Conservation (phyloP, 92 coral and sea anemone species). For the Epizoanthus fatuus region DNA sequence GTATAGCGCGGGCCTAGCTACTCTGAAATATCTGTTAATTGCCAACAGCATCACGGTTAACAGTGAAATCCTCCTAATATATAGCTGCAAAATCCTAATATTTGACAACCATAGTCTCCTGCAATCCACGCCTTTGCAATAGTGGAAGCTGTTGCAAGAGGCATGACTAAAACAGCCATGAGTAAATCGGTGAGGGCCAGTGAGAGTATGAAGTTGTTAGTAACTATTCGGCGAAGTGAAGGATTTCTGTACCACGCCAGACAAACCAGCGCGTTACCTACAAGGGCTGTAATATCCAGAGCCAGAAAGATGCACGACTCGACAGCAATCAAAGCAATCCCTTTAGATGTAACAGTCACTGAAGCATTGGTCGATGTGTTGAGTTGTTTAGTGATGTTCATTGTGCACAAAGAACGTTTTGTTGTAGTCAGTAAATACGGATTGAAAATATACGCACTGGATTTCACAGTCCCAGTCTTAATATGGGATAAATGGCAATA, state of each 20-base stretch:
- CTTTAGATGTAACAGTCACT: neutral
- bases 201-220: constrained; percentile 24
- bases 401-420: neutral
- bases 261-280: neutral
- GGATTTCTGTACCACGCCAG: constrained; percentile 17
- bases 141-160: neutral
- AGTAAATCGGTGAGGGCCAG: constrained; percentile 15
- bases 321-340: neutral
- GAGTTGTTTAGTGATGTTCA: neutral
- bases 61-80: neutral
- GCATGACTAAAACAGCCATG: neutral
- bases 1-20: neutral
- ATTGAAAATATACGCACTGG: too few species aligned
- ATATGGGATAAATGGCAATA: too few species aligned
- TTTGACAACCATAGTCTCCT: constrained; percentile 2
- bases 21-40: constrained; percentile 1
- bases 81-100: neutral
- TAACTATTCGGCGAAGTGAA: constrained; percentile 4
- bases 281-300: neutral
- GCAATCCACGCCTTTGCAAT: constrained; percentile 3
- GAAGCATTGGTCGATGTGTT: neutral
- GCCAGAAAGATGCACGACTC: neutral
- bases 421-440: too few species aligned
- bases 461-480: too few species aligned
- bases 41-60: constrained; percentile 17